Percentiles rank a stretch among this genome's conserved stretches.
Evolutionary conservation across 2,888 invertebrate species (phyloP).

Genomic region (Lordiphosa andalusiaca): DNA sequence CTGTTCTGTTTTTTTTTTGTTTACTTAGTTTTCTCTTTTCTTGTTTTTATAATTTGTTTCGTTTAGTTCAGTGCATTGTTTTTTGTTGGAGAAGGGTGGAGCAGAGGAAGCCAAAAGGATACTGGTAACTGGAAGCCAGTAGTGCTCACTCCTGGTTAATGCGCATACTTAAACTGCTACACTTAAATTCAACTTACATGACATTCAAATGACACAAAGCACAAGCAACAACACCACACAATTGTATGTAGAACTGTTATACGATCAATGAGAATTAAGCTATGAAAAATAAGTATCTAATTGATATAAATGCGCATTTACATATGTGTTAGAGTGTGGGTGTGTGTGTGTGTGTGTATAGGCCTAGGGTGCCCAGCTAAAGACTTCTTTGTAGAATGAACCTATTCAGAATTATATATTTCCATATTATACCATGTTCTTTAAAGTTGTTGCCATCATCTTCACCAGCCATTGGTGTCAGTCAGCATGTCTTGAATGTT

Average conservation of each 20-base stretch:
- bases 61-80: conserved; percentile 9
- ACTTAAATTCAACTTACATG: conserved; percentile 23
- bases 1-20: conserved; percentile 32
- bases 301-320: not conserved
- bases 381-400: too few species aligned
- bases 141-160: conserved; percentile 8
- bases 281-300: not conserved
- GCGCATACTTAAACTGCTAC: conserved; percentile 14
- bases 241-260: conserved; percentile 12
- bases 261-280: conserved; percentile 7
- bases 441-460: too few species aligned
- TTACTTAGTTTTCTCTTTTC: conserved; percentile 21
- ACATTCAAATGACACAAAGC: conserved; percentile 42
- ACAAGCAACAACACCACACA: conserved; percentile 32
- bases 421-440: too few species aligned
- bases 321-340: not conserved
- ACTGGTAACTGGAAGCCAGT: conserved; percentile 6
- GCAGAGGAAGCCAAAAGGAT: conserved; percentile 5
- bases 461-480: too few species aligned
- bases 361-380: too few species aligned
- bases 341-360: too few species aligned
- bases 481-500: too few species aligned
- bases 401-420: too few species aligned
- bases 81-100: not conserved
- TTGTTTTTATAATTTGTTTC: conserved; percentile 15